These are phyloP conservation scores for Scaptomyza reducta DNA, from an alignment of 2,888 invertebrate genomes.

Conservation along the genomic window DNA sequence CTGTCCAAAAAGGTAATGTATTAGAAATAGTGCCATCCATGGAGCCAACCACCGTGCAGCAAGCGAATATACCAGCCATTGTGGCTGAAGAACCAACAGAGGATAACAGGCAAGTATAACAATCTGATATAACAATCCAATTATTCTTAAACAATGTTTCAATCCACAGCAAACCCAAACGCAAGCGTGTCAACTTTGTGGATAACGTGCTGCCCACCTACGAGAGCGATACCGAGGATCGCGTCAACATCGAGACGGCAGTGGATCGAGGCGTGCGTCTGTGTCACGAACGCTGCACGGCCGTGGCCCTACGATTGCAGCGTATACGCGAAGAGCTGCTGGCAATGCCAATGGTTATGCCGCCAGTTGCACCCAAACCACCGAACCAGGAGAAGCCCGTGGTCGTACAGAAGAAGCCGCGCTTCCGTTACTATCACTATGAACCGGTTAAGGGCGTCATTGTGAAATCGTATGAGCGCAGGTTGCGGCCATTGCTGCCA, in stretches of 20 bases:
- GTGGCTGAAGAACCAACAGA: constrained; percentile 49
- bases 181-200: constrained; percentile 81
- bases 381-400: constrained; percentile 76
- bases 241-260: constrained; percentile 68
- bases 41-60: constrained; percentile 24
- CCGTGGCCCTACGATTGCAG: constrained; percentile 42
- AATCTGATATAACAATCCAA: too few relatives aligned
- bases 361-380: constrained; percentile 72
- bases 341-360: constrained; percentile 70
- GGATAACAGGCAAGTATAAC: constrained; percentile 54
- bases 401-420: constrained; percentile 73
- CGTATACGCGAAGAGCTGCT: constrained; percentile 44
- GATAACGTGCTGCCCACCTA: constrained; percentile 80
- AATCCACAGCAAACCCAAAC: constrained; percentile 66
- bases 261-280: constrained; percentile 70
- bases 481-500: constrained; percentile 67
- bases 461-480: constrained; percentile 76
- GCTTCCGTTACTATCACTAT: constrained; percentile 81
- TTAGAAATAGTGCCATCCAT: constrained; percentile 82
- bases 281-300: constrained; percentile 62
- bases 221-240: constrained; percentile 82
- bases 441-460: constrained; percentile 80
- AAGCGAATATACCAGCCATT: constrained; percentile 50
- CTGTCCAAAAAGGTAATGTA: constrained; percentile 84
- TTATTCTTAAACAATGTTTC: not conserved